Evolutionary conservation across 2,797 vertebrate species (phyloP), one percentile per base, ranked within the genome.

Genomic region (Myotis pilosus): DNA sequence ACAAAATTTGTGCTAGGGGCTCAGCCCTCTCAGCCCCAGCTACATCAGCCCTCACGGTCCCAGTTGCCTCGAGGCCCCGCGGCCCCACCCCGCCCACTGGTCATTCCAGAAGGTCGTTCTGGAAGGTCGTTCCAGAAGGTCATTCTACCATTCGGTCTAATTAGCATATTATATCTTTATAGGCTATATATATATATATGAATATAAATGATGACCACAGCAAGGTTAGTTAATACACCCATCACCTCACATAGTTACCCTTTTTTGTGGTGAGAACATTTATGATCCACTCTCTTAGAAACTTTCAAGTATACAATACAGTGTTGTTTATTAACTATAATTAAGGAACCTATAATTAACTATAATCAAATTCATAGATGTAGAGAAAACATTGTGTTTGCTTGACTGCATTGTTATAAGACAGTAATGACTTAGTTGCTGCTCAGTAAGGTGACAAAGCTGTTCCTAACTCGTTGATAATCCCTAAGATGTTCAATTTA

Each of bases 391-490:
- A 62, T n/a, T 55, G 47, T 55, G 47, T 93, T 88, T 87, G 89
- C 78, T 87, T 91, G 25, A 84, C 41, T 28, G 57, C 66, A 72
- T 93, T 28, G 51, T 84, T 92, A 72, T 71, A 87, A 96, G 91
- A 83, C 66, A 87, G 78, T 75, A 92, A 87, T 92, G 69, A 86
- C 89, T 57, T 93, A 22, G 81, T 79, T 92, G 62, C 89, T 64
- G 62, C 55, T 92, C 57, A 64, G 44, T 80, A 74, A 94, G 89
- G 79, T 89, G 90, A 94, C 84, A 92, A 78, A 64, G 36, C 28
- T 87, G 68, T 96, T 95, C 41, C 25, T 92, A 95, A 64, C 81
- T 95, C 71, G 12, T 92, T 76, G 66, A 94, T 84, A 95, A 94
- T 96, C 55, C 47, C 75, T 80, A 76, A 92, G 74, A 74, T 79